These are phyloP conservation scores for Nomia melanderi DNA, from an alignment of 1,140 invertebrate species.

Conservation along the genomic window DNA sequence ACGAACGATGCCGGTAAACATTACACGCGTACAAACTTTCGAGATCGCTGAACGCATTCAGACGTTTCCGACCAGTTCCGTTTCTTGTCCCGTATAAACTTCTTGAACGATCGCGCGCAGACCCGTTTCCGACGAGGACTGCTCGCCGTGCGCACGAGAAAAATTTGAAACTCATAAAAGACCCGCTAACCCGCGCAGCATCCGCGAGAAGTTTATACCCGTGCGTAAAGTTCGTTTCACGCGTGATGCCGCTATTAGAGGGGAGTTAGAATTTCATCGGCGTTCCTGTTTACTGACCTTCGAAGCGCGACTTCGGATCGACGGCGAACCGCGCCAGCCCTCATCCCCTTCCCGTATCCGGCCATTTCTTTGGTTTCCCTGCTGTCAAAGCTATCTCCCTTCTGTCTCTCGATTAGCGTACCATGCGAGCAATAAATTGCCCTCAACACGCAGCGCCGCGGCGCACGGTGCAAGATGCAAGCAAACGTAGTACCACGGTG, in stretches of 20 bases:
- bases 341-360: conserved; percentile 13
- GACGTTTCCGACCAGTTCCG: no score
- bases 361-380: conserved; percentile 33
- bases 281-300: conserved; percentile 33
- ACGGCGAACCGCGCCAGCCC: conserved; percentile 52
- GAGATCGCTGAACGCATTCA: no score
- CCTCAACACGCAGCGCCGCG: conserved; percentile 1
- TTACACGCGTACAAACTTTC: no score
- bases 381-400: conserved; percentile 31
- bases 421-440: conserved; percentile 44
- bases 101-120: no score
- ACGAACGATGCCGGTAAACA: no score
- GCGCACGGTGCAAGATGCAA: conserved; percentile 3
- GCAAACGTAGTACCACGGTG: neutral
- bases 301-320: conserved; percentile 46
- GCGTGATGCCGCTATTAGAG: conserved; percentile 7
- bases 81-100: no score
- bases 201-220: no score
- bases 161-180: no score
- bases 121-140: no score
- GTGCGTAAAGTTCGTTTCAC: no score
- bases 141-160: no score
- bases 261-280: conserved; percentile 34
- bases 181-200: no score
- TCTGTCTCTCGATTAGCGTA: conserved; percentile 29